A percentile compares a stretch with the other conserved stretches of the same genome.
Evolutionary conservation across 92 coral and sea anemone species (phyloP).

Genomic region (Porites evermanni): DNA sequence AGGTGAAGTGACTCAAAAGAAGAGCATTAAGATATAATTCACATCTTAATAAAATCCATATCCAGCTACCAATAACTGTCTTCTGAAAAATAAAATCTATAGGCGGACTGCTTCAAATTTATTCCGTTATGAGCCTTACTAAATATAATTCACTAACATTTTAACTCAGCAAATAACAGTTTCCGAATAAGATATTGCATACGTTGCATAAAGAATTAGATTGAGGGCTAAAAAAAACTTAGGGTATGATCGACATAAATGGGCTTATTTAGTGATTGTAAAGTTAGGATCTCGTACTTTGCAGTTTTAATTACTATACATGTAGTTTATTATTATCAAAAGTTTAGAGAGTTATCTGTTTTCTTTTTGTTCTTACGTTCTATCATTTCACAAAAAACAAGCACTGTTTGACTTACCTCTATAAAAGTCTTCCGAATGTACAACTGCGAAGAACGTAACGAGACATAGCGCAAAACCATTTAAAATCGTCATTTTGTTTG

Average conservation of each 20-base stretch:
- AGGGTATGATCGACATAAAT: too few relatives aligned
- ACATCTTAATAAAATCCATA: neutral
- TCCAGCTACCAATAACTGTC: neutral
- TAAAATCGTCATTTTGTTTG: slow-evolving; percentile 6
- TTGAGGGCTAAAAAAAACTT: too few relatives aligned
- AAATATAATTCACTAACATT: neutral
- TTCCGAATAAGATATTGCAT: neutral
- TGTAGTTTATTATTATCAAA: too few relatives aligned
- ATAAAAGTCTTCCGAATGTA: slow-evolving; percentile 4
- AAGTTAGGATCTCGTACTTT: too few relatives aligned
- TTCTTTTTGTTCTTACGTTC: neutral
- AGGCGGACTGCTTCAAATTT: too few relatives aligned
- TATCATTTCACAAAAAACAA: slow-evolving; percentile 3
- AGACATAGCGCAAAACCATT: slow-evolving; percentile 14
- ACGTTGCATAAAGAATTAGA: too few relatives aligned
- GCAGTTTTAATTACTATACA: too few relatives aligned
- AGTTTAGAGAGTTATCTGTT: neutral
- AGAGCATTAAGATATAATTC: neutral
- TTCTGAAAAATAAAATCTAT: too few relatives aligned
- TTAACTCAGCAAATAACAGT: neutral
- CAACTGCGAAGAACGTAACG: neutral
- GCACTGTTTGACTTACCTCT: slow-evolving; percentile 13
- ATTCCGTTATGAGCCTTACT: too few relatives aligned
- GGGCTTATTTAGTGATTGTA: too few relatives aligned
- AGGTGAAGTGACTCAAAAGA: neutral